phyloP scores from a whole-genome alignment of 2,113 vertebrate species.

The Sylvietta virens region DNA sequence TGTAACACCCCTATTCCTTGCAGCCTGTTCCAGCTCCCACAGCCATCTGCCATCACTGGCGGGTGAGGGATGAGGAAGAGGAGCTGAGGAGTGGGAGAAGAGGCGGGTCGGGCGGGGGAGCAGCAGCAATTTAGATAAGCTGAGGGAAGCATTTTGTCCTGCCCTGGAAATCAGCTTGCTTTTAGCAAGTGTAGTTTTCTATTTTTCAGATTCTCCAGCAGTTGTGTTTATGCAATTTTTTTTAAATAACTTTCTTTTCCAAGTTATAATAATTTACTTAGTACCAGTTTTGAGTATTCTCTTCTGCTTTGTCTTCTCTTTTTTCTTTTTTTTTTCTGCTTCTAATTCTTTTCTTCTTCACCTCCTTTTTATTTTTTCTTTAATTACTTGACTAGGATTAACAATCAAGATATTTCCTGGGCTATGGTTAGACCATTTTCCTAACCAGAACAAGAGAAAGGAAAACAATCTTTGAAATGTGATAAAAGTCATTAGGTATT shows the following conservation, averaged over 20 bases:
- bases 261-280: background rate
- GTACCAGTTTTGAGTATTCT: background rate
- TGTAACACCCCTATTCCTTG: fast-evolving
- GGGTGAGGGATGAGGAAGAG: background rate
- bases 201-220: background rate
- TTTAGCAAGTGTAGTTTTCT: background rate
- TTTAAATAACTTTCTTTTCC: background rate
- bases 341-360: background rate
- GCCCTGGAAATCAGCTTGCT: background rate
- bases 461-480: background rate
- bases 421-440: background rate
- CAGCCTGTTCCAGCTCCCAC: background rate
- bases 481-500: background rate
- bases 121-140: background rate
- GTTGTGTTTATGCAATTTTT: background rate
- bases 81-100: background rate
- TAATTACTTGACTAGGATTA: background rate
- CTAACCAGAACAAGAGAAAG: background rate
- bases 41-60: background rate
- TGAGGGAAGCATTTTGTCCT: background rate
- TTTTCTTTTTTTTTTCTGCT: background rate
- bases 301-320: background rate
- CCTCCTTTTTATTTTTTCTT: background rate
- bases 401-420: background rate
- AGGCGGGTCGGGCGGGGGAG: fast-evolving